Evolutionary conservation across 1,140 invertebrate species (phyloP).

Genomic region (Plodia interpunctella): DNA sequence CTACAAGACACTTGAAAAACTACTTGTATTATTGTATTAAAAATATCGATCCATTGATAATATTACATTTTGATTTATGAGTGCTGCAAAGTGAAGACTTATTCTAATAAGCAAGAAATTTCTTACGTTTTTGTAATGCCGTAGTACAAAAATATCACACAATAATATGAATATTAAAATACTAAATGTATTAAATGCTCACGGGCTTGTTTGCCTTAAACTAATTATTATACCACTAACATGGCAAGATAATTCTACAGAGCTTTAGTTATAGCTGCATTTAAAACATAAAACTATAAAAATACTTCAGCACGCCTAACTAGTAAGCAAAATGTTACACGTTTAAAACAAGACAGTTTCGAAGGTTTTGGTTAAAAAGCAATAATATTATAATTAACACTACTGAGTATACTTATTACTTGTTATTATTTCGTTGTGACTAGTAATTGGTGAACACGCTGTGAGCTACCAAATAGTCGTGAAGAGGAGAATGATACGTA

Average conservation of each 20-base stretch:
- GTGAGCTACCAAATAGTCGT: slow-evolving; percentile 63
- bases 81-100: no score
- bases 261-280: not conserved
- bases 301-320: not conserved
- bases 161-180: not conserved
- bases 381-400: not conserved
- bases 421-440: not conserved
- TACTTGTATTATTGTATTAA: no score
- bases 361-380: not conserved
- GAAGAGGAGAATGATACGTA: slow-evolving; percentile 29
- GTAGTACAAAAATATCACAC: no score
- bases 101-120: no score
- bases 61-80: no score
- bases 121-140: no score
- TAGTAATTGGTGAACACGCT: slow-evolving; percentile 56
- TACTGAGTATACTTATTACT: no score
- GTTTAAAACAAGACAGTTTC: not conserved
- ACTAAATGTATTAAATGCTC: not conserved
- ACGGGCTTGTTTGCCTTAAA: not conserved
- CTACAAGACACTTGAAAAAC: no score
- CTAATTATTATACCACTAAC: not conserved
- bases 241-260: not conserved
- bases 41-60: no score
- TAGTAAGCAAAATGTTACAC: not conserved
- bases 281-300: not conserved